Evolutionary conservation across 2,113 vertebrate genomes (phyloP).

Genomic region (Gobiocypris rarus): DNA sequence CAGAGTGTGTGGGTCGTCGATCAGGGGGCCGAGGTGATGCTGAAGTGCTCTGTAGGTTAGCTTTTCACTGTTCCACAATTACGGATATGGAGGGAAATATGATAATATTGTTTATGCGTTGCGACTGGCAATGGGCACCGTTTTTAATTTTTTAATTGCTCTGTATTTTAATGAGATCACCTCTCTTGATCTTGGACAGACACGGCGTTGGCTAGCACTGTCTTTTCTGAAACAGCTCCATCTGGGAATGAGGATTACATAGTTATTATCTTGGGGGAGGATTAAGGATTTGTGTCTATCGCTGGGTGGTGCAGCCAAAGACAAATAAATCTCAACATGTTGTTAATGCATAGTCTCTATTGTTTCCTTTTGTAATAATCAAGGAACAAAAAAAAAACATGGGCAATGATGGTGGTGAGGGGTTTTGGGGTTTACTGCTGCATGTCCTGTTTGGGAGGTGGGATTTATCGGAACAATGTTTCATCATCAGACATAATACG

Average conservation of each 20-base stretch:
- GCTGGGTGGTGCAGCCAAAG: conserved; percentile 67
- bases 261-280: conserved; percentile 77
- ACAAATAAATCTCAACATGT: conserved; percentile 69
- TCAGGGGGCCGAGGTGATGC: conserved; percentile 47
- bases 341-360: conserved; percentile 63
- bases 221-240: conserved; percentile 70
- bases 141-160: conserved; percentile 71
- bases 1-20: conserved; percentile 46
- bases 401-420: neutral
- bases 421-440: conserved; percentile 41
- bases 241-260: conserved; percentile 78
- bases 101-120: conserved; percentile 65
- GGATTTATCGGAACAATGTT: conserved; percentile 41
- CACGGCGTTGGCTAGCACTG: conserved; percentile 58
- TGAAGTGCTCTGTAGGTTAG: conserved; percentile 49
- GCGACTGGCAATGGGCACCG: conserved; percentile 56
- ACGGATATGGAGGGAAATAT: conserved; percentile 51
- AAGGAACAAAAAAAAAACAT: conserved; percentile 42
- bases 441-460: conserved; percentile 41
- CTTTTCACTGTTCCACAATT: conserved; percentile 45
- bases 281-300: conserved; percentile 78
- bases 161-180: conserved; percentile 70
- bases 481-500: conserved; percentile 31
- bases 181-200: conserved; percentile 64
- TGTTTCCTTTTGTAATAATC: conserved; percentile 67